These are phyloP conservation scores for Ophioderma brevispina DNA, from an alignment of 35 echinoderm and acorn worm species.

Conservation along the genomic window DNA sequence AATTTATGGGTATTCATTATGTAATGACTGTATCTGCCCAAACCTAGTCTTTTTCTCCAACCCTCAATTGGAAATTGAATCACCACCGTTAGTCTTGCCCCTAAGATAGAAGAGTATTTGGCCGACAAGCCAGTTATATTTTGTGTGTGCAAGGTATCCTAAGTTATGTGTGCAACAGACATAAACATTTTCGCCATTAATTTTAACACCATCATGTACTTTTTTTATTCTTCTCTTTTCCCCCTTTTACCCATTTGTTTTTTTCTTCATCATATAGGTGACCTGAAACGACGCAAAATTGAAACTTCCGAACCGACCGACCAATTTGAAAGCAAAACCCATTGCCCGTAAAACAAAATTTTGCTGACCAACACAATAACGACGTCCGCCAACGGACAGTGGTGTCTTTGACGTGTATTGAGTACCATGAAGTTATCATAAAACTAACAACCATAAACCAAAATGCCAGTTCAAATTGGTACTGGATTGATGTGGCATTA, in stretches of 20 bases:
- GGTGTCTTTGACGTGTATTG: too few relatives aligned
- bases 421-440: too few relatives aligned
- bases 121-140: neutral
- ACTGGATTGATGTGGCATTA: too few relatives aligned
- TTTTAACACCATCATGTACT: neutral
- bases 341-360: constrained; percentile 2
- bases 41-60: neutral
- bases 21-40: too few relatives aligned
- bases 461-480: too few relatives aligned
- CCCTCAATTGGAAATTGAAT: neutral
- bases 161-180: neutral
- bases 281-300: neutral
- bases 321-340: too few relatives aligned
- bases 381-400: too few relatives aligned
- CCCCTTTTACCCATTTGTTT: neutral
- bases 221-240: neutral
- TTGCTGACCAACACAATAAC: too few relatives aligned
- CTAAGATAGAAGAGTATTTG: neutral
- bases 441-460: too few relatives aligned
- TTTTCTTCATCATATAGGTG: neutral
- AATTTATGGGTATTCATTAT: too few relatives aligned
- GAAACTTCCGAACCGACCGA: neutral
- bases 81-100: neutral
- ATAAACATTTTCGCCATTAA: neutral
- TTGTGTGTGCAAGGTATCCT: neutral